Evolutionary conservation across 2,797 vertebrate species (phyloP).

Genomic region (Tinamus major): DNA sequence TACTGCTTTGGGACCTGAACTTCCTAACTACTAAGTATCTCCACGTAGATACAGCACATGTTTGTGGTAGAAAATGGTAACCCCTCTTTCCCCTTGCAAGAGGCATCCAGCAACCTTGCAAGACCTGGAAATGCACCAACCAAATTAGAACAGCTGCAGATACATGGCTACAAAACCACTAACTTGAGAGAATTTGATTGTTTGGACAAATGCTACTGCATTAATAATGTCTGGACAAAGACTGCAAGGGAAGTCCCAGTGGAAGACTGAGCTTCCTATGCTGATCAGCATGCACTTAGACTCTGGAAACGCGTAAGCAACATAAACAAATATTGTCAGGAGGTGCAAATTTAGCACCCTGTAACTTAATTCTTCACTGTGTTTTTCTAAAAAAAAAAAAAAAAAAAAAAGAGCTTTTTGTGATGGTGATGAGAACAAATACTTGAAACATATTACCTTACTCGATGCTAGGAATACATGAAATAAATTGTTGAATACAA

Average conservation of each 20-base stretch:
- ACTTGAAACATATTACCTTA: background rate
- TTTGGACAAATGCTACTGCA: background rate
- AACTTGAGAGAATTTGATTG: background rate
- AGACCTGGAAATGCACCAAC: background rate
- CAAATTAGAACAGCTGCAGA: background rate
- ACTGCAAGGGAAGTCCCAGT: accelerated
- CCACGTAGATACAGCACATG: background rate
- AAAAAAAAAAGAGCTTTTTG: background rate
- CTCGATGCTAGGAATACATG: background rate
- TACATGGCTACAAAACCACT: background rate
- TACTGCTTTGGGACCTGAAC: background rate
- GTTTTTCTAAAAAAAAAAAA: background rate
- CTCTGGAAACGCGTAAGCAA: background rate
- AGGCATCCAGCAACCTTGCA: background rate
- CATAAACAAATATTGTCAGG: background rate
- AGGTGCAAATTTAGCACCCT: background rate
- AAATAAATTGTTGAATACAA: background rate
- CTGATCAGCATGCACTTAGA: background rate
- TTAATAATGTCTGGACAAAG: background rate
- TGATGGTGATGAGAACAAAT: background rate
- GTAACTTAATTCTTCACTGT: background rate
- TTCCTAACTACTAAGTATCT: background rate
- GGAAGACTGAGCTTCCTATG: background rate
- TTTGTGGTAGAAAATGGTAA: background rate
- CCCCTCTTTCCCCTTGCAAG: background rate